These are phyloP conservation scores for Abramis brama DNA, from an alignment of 2,113 vertebrate genomes.

Conservation along the genomic window DNA sequence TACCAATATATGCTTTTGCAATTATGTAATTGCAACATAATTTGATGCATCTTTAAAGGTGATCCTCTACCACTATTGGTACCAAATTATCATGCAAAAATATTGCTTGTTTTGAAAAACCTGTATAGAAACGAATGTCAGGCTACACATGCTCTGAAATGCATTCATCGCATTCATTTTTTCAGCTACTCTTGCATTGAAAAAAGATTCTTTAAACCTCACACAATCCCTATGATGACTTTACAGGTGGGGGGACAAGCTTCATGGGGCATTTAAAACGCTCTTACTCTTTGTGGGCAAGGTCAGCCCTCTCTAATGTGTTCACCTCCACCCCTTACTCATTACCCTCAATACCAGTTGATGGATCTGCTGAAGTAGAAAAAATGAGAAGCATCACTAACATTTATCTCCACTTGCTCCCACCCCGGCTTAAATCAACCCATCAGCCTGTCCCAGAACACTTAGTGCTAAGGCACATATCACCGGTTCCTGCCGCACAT, in stretches of 20 bases:
- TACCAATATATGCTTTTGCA: not conserved
- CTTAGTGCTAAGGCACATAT: constrained; percentile 61
- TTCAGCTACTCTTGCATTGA: not conserved
- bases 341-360: constrained; percentile 61
- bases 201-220: not conserved
- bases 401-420: constrained; percentile 57
- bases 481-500: constrained; percentile 57
- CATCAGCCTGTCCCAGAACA: constrained; percentile 66
- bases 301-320: constrained; percentile 58
- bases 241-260: constrained; percentile 21
- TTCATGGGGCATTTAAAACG: constrained; percentile 11
- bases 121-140: not conserved
- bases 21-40: not conserved
- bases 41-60: not conserved
- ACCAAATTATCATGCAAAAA: not conserved
- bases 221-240: not conserved
- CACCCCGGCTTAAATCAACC: constrained; percentile 65
- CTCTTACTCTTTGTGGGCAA: constrained; percentile 51
- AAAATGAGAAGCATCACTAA: constrained; percentile 50
- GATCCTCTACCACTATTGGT: not conserved
- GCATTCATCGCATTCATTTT: too few species aligned
- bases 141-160: not conserved
- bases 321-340: constrained; percentile 62
- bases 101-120: not conserved
- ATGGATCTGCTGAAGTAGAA: constrained; percentile 59